Percentiles rank a stretch among this genome's conserved stretches.
Evolutionary conservation across 2,113 vertebrate genomes (phyloP).

Genomic region (Entelurus aequoreus): DNA sequence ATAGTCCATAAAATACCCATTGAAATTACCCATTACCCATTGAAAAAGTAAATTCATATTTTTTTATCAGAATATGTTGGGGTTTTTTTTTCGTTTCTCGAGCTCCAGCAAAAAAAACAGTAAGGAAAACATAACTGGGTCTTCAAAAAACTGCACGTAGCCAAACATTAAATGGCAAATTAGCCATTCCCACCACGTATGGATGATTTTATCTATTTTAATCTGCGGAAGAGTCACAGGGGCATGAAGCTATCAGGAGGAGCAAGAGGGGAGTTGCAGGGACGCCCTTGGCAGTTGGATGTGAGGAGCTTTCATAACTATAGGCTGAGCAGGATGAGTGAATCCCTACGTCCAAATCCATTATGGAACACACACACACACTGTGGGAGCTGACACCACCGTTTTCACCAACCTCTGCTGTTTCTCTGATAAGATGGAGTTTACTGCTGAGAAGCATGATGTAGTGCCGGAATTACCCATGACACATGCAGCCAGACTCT

Average conservation of each 20-base stretch:
- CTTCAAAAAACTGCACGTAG: slow-evolving; percentile 16
- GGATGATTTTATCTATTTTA: slow-evolving; percentile 54
- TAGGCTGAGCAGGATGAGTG: slow-evolving; percentile 24
- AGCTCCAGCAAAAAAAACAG: slow-evolving; percentile 2
- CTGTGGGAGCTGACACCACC: slow-evolving; percentile 17
- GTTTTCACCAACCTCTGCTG: slow-evolving; percentile 35
- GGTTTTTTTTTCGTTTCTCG: not conserved
- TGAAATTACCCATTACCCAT: too few species aligned
- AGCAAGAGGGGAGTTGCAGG: slow-evolving; percentile 9
- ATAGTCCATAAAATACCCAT: too few species aligned
- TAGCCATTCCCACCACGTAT: slow-evolving; percentile 39
- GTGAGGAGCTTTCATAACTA: slow-evolving; percentile 62
- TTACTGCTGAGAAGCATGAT: slow-evolving; percentile 32
- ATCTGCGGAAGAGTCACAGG: slow-evolving; percentile 40
- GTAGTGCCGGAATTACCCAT: slow-evolving; percentile 17
- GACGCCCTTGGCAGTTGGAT: slow-evolving; percentile 55
- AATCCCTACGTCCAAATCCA: slow-evolving; percentile 38
- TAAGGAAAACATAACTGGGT: slow-evolving; percentile 1
- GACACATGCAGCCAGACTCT: slow-evolving; percentile 17
- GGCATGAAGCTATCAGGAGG: slow-evolving; percentile 46
- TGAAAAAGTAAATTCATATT: not conserved
- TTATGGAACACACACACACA: slow-evolving; percentile 22
- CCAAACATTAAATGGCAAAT: slow-evolving; percentile 36
- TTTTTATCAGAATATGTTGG: too few species aligned
- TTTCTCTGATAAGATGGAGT: slow-evolving; percentile 40